These are phyloP conservation scores for Megastigmus dorsalis DNA, from an alignment of 2,888 invertebrate genomes.

Conservation along the genomic window DNA sequence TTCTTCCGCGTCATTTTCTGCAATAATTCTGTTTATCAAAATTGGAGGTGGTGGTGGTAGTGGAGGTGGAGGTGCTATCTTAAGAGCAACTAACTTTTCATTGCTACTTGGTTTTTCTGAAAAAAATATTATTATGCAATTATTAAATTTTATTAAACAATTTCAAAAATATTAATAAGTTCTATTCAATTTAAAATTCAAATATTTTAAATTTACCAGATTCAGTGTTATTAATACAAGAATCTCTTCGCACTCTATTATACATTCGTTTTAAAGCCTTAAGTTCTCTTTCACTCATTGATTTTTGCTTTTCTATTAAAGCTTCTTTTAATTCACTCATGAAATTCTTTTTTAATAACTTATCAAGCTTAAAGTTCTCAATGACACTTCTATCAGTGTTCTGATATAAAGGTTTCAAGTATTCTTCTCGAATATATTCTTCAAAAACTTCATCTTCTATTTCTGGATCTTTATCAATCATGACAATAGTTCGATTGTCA, in stretches of 20 bases:
- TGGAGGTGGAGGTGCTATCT: constrained; percentile 25
- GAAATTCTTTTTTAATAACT: constrained; percentile 67
- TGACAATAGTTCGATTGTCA: constrained; percentile 50
- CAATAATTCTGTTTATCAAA: constrained; percentile 1
- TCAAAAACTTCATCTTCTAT: constrained; percentile 72
- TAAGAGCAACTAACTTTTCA: no score
- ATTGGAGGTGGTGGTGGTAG: constrained; percentile 24
- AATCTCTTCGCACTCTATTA: constrained; percentile 52
- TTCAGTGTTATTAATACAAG: constrained; percentile 28
- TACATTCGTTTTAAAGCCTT: constrained; percentile 68
- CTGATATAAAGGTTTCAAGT: constrained; percentile 64
- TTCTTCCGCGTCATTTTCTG: background rate
- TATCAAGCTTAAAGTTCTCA: constrained; percentile 63
- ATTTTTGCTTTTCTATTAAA: constrained; percentile 67
- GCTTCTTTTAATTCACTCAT: constrained; percentile 71
- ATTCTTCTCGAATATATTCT: constrained; percentile 70
- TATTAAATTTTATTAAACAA: no score
- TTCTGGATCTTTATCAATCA: constrained; percentile 63
- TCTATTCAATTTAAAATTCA: background rate
- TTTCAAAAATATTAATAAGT: no score
- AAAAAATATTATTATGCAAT: constrained; percentile 8
- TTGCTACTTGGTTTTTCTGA: constrained; percentile 9
- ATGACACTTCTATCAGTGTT: constrained; percentile 59
- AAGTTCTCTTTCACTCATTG: constrained; percentile 69
- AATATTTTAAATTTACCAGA: constrained; percentile 12